Conservation (phyloP, 2,797 vertebrate genomes). For the Tenualosa ilisha region DNA sequence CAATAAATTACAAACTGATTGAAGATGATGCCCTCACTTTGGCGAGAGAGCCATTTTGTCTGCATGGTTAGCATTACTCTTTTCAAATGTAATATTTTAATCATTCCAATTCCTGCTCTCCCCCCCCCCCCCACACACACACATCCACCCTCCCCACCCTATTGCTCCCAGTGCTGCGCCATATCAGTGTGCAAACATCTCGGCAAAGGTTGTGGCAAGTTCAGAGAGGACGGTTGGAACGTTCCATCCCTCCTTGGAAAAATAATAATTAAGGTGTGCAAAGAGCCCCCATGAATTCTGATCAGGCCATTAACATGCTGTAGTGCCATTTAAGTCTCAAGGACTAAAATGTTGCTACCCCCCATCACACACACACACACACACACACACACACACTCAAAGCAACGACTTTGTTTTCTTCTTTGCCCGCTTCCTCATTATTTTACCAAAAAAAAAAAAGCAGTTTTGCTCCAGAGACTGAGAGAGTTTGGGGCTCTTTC, state of each 20-base stretch:
- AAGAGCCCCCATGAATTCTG: slow-evolving; percentile 43
- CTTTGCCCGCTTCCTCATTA: not conserved
- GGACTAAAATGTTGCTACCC: slow-evolving; percentile 28
- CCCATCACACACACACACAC: too few species aligned
- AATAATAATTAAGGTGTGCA: slow-evolving; percentile 40
- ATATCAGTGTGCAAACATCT: not conserved
- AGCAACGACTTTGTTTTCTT: not conserved
- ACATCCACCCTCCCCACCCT: not conserved
- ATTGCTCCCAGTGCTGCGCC: too few species aligned
- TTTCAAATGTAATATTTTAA: slow-evolving; percentile 65
- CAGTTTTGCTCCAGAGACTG: not conserved
- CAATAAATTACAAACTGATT: slow-evolving; percentile 77
- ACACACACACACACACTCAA: not conserved
- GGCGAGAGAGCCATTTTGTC: slow-evolving; percentile 65
- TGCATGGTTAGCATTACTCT: slow-evolving; percentile 64
- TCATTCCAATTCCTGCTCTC: slow-evolving; percentile 58
- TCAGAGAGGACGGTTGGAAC: slow-evolving; percentile 17
- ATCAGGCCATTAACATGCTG: slow-evolving; percentile 39
- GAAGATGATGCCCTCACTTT: slow-evolving; percentile 72
- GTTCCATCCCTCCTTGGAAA: slow-evolving; percentile 36
- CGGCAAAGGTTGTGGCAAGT: not conserved
- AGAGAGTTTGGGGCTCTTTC: not conserved
- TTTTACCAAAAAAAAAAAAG: slow-evolving; percentile 11
- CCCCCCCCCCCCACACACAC: not conserved
- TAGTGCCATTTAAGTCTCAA: slow-evolving; percentile 27